A percentile compares a stretch with the other conserved stretches of the same genome.
These are phyloP conservation scores for Eubasilissa regina DNA, from an alignment of 1,140 invertebrate species.

Conservation along the genomic window DNA sequence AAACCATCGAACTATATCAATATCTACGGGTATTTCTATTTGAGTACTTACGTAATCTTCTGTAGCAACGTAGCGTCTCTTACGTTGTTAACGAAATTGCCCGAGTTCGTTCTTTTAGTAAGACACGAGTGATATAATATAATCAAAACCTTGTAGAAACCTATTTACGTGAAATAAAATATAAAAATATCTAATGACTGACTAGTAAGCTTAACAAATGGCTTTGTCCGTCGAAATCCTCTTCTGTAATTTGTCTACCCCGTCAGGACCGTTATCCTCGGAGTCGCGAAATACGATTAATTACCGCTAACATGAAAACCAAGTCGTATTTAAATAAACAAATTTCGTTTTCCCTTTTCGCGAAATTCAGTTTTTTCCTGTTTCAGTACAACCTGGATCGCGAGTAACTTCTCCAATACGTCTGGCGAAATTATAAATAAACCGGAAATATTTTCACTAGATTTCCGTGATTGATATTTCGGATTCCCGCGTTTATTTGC, in stretches of 20 bases:
- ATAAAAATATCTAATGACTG: slow-evolving; percentile 34
- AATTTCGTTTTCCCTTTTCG: slow-evolving; percentile 29
- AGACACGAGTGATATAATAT: background rate
- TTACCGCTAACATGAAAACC: slow-evolving; percentile 20
- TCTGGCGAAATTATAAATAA: too few species aligned
- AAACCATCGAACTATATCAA: slow-evolving; percentile 18
- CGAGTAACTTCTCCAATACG: slow-evolving; percentile 25
- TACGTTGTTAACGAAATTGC: too few species aligned
- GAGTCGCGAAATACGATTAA: slow-evolving; percentile 35
- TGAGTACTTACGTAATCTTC: too few species aligned
- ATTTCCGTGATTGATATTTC: too few species aligned
- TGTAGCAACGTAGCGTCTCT: too few species aligned
- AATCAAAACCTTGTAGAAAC: background rate
- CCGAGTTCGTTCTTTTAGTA: too few species aligned
- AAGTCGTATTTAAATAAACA: slow-evolving; percentile 39
- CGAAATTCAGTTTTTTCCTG: slow-evolving; percentile 17
- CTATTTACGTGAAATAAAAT: slow-evolving; percentile 11
- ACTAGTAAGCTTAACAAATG: slow-evolving; percentile 41
- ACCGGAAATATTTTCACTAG: too few species aligned
- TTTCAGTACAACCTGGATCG: slow-evolving; percentile 7
- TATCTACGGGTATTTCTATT: too few species aligned
- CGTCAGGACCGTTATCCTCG: slow-evolving; percentile 37
- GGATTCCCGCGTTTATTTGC: too few species aligned
- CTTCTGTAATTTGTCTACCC: slow-evolving; percentile 39
- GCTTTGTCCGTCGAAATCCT: slow-evolving; percentile 35